Conservation (phyloP, 2,888 invertebrate genomes). For the Caenorhabditis sp. region DNA sequence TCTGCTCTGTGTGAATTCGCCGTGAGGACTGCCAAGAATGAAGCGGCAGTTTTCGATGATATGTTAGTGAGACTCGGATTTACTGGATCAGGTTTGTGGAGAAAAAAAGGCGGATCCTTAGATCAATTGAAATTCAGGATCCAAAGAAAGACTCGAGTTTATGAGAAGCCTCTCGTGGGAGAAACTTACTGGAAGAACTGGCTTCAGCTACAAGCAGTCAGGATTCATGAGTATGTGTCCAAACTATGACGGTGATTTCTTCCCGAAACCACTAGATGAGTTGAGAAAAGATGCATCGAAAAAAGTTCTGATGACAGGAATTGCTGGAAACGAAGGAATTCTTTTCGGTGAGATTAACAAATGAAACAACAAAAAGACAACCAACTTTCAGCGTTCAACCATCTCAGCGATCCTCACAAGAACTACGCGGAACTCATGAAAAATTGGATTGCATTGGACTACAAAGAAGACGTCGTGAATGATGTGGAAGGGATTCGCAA, state of each 20-base stretch:
- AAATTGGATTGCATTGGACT: constrained; percentile 32
- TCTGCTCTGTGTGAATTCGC: constrained; percentile 69
- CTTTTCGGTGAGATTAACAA: too few species aligned
- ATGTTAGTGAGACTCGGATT: constrained; percentile 63
- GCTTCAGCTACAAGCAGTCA: constrained; percentile 15
- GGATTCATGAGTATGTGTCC: constrained; percentile 45
- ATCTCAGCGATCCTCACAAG: neutral
- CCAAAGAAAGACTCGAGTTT: constrained; percentile 34
- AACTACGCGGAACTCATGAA: constrained; percentile 21
- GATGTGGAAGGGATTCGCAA: constrained; percentile 55
- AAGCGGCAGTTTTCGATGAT: constrained; percentile 58
- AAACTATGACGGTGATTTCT: constrained; percentile 73
- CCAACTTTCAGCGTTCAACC: constrained; percentile 18
- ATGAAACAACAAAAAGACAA: neutral
- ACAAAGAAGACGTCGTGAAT: constrained; percentile 48
- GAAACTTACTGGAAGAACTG: constrained; percentile 15
- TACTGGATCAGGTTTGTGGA: constrained; percentile 35
- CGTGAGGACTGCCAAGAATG: constrained; percentile 52
- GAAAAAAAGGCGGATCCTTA: too few species aligned
- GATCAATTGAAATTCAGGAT: constrained; percentile 7
- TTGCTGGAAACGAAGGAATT: constrained; percentile 72
- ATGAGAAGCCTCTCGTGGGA: constrained; percentile 30
- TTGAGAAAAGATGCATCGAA: constrained; percentile 67
- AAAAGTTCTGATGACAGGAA: constrained; percentile 67
- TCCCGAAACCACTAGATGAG: constrained; percentile 70